phyloP scores from a whole-genome alignment of 92 coral and sea anemone species.

The Siderastrea siderea region DNA sequence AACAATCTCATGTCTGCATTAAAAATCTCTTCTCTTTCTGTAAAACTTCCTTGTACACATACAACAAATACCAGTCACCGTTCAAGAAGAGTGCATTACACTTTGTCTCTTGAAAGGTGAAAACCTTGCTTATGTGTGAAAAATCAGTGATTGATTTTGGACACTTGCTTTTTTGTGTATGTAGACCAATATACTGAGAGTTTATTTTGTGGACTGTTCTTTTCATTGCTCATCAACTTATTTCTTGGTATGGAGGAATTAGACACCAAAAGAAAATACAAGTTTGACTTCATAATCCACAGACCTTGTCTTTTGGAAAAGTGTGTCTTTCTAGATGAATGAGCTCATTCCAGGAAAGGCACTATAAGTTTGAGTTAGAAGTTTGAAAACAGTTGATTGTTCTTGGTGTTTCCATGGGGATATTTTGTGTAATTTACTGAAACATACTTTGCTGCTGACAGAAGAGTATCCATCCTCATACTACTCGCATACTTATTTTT shows the following conservation, averaged over 20 bases:
- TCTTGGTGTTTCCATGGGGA: no score
- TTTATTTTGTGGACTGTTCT: neutral
- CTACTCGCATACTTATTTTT: no score
- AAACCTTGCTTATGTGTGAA: neutral
- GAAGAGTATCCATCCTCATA: no score
- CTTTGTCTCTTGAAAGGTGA: neutral
- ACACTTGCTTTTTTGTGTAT: neutral
- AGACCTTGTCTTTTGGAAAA: neutral
- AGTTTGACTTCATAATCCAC: neutral
- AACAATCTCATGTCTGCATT: neutral
- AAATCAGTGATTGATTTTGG: neutral
- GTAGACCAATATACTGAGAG: no score
- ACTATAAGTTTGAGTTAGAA: no score
- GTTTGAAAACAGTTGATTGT: no score
- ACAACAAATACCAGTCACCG: conserved; percentile 21
- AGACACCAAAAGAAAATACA: neutral
- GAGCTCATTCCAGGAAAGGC: no score
- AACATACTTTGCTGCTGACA: no score
- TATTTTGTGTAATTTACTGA: no score
- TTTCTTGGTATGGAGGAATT: neutral
- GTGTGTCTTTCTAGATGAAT: no score
- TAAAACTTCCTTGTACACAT: no score
- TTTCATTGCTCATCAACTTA: neutral
- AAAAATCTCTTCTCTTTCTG: neutral
- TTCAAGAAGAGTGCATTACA: neutral